Evolutionary conservation across 1,140 invertebrate species (phyloP).

Genomic region (Drosophila takahashii): DNA sequence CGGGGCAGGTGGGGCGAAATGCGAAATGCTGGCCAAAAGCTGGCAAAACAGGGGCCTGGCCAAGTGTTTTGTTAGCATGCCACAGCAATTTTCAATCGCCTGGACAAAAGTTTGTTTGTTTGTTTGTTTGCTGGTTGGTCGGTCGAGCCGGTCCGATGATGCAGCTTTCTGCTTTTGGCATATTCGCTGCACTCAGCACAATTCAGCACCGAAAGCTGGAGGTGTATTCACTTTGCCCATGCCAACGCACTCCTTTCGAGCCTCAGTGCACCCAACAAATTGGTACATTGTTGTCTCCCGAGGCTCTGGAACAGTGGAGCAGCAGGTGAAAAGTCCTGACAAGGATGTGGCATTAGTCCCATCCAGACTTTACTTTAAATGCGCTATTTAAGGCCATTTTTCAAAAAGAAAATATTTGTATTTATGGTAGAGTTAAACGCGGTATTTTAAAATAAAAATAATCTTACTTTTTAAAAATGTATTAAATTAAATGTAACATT

Average conservation of each 20-base stretch:
- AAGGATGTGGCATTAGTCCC: neutral
- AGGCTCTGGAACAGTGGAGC: constrained; percentile 39
- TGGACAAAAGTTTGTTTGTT: constrained; percentile 80
- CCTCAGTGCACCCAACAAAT: constrained; percentile 26
- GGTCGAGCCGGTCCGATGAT: constrained; percentile 32
- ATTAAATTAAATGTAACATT: too few species aligned
- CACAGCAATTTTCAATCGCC: constrained; percentile 80
- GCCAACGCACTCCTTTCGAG: constrained; percentile 19
- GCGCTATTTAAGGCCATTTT: neutral
- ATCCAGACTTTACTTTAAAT: neutral
- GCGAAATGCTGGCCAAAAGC: neutral
- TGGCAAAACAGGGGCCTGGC: constrained; percentile 26
- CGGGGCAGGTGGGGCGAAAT: constrained; percentile 5
- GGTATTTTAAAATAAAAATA: too few species aligned
- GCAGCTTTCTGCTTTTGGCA: constrained; percentile 44
- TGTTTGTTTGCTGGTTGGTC: constrained; percentile 59
- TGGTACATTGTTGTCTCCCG: constrained; percentile 48
- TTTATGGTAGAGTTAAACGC: too few species aligned
- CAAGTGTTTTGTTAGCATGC: constrained; percentile 76
- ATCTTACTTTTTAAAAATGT: too few species aligned
- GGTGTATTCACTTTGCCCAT: neutral
- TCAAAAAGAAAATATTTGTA: too few species aligned
- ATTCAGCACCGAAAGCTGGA: constrained; percentile 20
- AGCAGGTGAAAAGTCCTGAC: neutral
- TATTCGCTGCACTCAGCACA: constrained; percentile 76